Conservation (phyloP, 2,797 vertebrate species). For the Sebastolobus alascanus region DNA sequence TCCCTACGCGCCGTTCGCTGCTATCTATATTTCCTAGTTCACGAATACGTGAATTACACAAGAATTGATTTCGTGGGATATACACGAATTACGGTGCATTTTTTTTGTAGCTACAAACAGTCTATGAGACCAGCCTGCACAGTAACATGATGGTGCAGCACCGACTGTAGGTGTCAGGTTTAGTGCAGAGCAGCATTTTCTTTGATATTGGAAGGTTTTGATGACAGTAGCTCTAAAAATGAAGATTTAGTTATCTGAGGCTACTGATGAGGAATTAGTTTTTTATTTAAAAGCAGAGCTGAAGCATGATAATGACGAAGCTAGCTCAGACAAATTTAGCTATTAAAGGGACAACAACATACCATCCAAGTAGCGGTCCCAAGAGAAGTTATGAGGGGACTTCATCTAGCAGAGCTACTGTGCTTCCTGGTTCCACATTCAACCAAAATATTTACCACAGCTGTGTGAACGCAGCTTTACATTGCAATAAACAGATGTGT, state of each 20-base stretch:
- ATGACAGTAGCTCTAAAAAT: too few species aligned
- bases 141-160: too few species aligned
- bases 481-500: background rate
- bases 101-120: too few species aligned
- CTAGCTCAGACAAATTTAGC: background rate
- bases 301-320: rapidly evolving
- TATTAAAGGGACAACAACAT: background rate
- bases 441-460: background rate
- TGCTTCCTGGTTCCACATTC: background rate
- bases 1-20: rapidly evolving
- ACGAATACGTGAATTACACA: too few species aligned
- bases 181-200: too few species aligned
- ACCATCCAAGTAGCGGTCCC: rapidly evolving
- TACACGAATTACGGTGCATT: too few species aligned
- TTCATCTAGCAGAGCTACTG: background rate
- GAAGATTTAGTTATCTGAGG: too few species aligned
- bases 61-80: too few species aligned
- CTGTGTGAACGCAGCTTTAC: rapidly evolving
- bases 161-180: too few species aligned
- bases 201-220: too few species aligned
- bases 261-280: too few species aligned
- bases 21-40: too few species aligned
- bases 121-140: rapidly evolving
- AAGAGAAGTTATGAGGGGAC: background rate
- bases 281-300: background rate